Evolutionary conservation across 1,140 invertebrate genomes (phyloP).

Genomic region (Macrobrachium rosenbergii): DNA sequence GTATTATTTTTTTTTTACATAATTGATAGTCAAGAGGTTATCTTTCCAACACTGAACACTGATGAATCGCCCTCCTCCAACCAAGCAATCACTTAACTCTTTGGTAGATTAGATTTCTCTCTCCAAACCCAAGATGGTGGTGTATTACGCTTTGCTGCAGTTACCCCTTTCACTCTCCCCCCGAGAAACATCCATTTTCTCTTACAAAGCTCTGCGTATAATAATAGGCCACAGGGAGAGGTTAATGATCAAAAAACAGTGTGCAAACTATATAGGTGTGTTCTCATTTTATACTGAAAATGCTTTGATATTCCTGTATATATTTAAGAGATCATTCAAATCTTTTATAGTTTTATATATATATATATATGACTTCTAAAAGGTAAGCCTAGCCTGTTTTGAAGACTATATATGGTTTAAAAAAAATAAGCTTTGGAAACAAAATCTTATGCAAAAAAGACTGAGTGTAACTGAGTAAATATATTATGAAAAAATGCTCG

Average conservation of each 20-base stretch:
- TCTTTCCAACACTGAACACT: slow-evolving; percentile 53
- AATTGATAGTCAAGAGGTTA: slow-evolving; percentile 41
- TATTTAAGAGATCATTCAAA: too few relatives aligned
- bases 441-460: too few relatives aligned
- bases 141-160: slow-evolving; percentile 48
- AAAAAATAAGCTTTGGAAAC: too few relatives aligned
- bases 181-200: slow-evolving; percentile 31
- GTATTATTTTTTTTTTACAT: slow-evolving; percentile 31
- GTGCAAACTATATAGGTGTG: too few relatives aligned
- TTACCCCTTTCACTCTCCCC: slow-evolving; percentile 59
- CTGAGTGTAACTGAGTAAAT: too few relatives aligned
- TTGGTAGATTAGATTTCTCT: slow-evolving; percentile 35
- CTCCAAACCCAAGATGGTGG: slow-evolving; percentile 37
- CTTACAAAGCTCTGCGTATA: slow-evolving; percentile 58
- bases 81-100: slow-evolving; percentile 54
- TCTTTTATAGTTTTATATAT: too few relatives aligned
- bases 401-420: too few relatives aligned
- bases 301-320: neutral
- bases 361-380: too few relatives aligned
- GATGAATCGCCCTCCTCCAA: slow-evolving; percentile 12
- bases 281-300: slow-evolving; percentile 14
- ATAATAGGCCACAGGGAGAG: slow-evolving; percentile 42
- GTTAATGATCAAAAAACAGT: slow-evolving; percentile 30
- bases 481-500: too few relatives aligned
- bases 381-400: too few relatives aligned